A percentile compares a stretch with the other conserved stretches of the same genome.
Conservation (phyloP, 2,113 vertebrate genomes). For the Oryzias curvinotus region DNA sequence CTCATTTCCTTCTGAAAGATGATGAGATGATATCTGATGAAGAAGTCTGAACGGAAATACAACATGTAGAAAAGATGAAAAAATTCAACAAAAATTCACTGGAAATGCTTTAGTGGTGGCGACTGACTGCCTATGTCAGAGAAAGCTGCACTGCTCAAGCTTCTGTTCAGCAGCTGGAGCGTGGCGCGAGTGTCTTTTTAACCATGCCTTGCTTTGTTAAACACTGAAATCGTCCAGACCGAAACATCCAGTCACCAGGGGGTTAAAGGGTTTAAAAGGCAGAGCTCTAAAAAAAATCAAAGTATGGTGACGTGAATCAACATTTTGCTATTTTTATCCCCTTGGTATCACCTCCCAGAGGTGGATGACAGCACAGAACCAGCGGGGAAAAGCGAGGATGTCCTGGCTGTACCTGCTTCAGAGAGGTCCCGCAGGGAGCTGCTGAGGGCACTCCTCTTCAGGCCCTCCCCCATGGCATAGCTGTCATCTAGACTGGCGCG, state of each 20-base stretch:
- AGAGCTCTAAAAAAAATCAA: constrained; percentile 30
- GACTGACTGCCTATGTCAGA: constrained; percentile 59
- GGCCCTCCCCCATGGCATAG: constrained; percentile 91
- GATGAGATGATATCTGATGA: constrained; percentile 43
- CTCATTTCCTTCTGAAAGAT: constrained; percentile 43
- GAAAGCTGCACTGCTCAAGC: constrained; percentile 8
- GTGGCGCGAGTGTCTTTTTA: constrained; percentile 4
- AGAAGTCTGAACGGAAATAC: constrained; percentile 25
- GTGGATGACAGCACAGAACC: constrained; percentile 26
- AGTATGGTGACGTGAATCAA: constrained; percentile 58
- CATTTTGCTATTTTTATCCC: constrained; percentile 68
- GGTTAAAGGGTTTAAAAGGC: constrained; percentile 44
- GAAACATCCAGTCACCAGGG: constrained; percentile 44
- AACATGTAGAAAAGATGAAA: constrained; percentile 42
- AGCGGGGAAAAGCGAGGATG: constrained; percentile 12
- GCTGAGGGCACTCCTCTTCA: constrained; percentile 95
- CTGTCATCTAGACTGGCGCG: constrained; percentile 95
- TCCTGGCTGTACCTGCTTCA: constrained; percentile 85
- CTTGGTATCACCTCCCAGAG: constrained; percentile 37
- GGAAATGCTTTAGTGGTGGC: constrained; percentile 20
- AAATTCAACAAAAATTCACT: constrained; percentile 41
- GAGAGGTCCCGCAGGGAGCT: constrained; percentile 96
- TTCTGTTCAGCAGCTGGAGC: constrained; percentile 7
- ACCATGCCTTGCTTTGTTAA: neutral
- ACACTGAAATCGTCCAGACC: constrained; percentile 18